These are phyloP conservation scores for Atrichornis clamosus DNA, from an alignment of 2,113 vertebrate genomes.

Conservation along the genomic window DNA sequence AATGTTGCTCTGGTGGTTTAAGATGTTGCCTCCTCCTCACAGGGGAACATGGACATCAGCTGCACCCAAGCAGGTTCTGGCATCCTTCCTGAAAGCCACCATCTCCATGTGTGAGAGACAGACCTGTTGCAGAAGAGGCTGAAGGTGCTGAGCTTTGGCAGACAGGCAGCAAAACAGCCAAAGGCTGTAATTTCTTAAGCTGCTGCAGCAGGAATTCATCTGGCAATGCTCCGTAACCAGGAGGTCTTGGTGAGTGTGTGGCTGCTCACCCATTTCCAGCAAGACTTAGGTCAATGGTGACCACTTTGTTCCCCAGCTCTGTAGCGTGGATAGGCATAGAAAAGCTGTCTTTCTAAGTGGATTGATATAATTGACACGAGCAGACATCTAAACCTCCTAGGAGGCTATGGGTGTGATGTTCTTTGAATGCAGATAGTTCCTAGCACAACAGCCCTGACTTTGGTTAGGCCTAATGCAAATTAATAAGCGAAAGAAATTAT, in stretches of 20 bases:
- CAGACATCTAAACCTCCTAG: constrained; percentile 4
- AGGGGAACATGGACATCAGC: background rate
- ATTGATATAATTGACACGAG: constrained; percentile 1
- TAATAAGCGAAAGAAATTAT: background rate
- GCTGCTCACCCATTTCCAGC: background rate
- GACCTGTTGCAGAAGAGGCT: background rate
- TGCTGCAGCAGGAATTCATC: background rate
- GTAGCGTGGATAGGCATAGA: background rate
- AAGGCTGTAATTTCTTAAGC: background rate
- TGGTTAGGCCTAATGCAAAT: background rate
- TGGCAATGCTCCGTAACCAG: background rate
- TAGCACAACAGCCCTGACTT: background rate
- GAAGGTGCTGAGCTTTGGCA: background rate
- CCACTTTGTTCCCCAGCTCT: background rate
- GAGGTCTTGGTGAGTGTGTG: background rate
- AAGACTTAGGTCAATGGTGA: background rate
- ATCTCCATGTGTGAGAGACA: background rate
- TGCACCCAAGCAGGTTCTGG: background rate
- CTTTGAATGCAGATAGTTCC: background rate
- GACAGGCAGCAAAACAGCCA: background rate
- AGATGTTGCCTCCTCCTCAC: background rate
- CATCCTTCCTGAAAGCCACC: background rate
- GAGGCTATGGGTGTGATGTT: background rate
- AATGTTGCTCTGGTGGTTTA: background rate
- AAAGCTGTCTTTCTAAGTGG: background rate